Conservation (phyloP, 2,113 vertebrate species). For the Chrysochloris asiatica region DNA sequence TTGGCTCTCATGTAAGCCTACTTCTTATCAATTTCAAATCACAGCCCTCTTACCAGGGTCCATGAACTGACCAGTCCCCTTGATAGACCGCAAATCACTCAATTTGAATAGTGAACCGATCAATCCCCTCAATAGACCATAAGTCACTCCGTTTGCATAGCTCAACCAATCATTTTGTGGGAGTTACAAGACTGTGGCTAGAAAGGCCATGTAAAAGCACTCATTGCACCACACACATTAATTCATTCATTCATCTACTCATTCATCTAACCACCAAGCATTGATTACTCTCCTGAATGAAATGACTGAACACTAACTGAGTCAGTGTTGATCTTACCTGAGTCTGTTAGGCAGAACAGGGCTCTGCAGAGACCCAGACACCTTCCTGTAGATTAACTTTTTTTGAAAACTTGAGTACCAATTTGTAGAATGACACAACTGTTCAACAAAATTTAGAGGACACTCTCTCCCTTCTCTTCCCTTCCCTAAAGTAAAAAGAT, state of each 20-base stretch:
- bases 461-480: not conserved
- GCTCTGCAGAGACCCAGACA: not conserved
- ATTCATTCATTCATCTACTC: not conserved
- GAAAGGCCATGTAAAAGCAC: not conserved
- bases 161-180: too few relatives aligned
- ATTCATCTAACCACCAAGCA: fast-evolving
- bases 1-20: not conserved
- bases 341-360: not conserved
- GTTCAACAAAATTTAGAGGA: not conserved
- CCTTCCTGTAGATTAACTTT: not conserved
- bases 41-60: not conserved
- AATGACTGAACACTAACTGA: fast-evolving
- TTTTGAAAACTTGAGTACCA: not conserved
- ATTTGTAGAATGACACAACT: not conserved
- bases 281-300: not conserved
- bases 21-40: not conserved
- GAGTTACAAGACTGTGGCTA: too few relatives aligned
- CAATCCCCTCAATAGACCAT: too few relatives aligned
- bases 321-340: not conserved
- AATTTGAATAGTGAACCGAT: not conserved
- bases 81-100: not conserved
- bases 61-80: not conserved
- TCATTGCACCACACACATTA: too few relatives aligned
- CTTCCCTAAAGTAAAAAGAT: not conserved
- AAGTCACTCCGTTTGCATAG: too few relatives aligned